Evolutionary conservation across 2,113 vertebrate species (phyloP), one percentile per base, ranked within the genome.

Genomic region (Pseudopipra pipra): DNA sequence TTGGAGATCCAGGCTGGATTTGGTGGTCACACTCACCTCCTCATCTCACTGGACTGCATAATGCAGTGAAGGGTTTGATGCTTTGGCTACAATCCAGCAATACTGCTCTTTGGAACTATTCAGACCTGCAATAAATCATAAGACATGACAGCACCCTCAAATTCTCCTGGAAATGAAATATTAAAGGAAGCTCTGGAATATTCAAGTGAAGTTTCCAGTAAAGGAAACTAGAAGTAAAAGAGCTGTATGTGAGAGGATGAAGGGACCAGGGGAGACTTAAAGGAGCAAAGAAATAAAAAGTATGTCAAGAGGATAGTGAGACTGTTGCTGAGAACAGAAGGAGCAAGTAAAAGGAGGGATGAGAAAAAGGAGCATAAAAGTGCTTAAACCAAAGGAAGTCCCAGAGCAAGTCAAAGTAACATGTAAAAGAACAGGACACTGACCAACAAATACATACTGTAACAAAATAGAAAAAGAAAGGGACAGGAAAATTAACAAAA

Each of bases 131-230:
- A 51, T 65, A 89, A 85, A 90, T 70, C 58, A 37, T 62, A 54
- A 70, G 87, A 70, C 27, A 35, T 43, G 44, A 52, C 25, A 87
- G 31, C 28, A 94, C 39, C 11, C 46, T 90, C 43, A 47, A 49
- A 85, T 70, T 96, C 86, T 84, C 76, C 46, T 81, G 85, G n/a
- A 96, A 96, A 96, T 87, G 43, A 95, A 98, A 89, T 91, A 65
- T 35, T 93, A 73, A 91, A 92, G 52, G 74, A 89, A 44, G n/a
- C 15, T 75, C 77, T 89, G 82, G 74, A 70, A 95, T 81, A 91
- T 93, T 94, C 67, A 66, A 59, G 44, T 62, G 21, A 95, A 75
- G 27, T 85, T 93, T 74, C 20, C 39, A 81, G 41, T 92, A 65
- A 74, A 44, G 12, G 31, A 77, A 89, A 76, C 21, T 25, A 62